Percentiles rank a stretch among this genome's conserved stretches.
These are phyloP conservation scores for Matsumyia berberina DNA, from an alignment of 2,888 invertebrate species.

Conservation along the genomic window DNA sequence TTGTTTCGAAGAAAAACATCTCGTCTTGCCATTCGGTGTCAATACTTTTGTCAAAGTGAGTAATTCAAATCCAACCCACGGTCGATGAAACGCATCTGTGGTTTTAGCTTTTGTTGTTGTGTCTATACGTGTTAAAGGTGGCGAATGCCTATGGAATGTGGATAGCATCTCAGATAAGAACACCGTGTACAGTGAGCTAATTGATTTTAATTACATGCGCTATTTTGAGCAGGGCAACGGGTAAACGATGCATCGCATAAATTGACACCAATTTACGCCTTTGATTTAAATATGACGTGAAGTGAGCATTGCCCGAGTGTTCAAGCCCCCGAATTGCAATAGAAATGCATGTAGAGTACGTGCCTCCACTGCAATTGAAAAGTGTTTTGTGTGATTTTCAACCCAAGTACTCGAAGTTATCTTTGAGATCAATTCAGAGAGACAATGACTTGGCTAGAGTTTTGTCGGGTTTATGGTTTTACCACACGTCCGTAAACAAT, in stretches of 20 bases:
- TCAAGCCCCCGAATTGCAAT: background rate
- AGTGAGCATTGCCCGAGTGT: background rate
- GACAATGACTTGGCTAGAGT: slow-evolving; percentile 8
- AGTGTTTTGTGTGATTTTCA: background rate
- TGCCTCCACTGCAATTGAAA: slow-evolving; percentile 7
- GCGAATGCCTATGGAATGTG: background rate
- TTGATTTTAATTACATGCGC: slow-evolving; percentile 49
- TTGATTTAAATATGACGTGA: slow-evolving; percentile 15
- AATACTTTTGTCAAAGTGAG: slow-evolving; percentile 7
- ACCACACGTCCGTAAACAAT: background rate
- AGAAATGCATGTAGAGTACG: slow-evolving; percentile 5
- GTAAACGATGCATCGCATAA: slow-evolving; percentile 11
- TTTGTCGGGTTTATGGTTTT: slow-evolving; percentile 21
- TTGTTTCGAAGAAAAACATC: background rate
- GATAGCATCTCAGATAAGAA: background rate
- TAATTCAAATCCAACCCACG: too few species aligned
- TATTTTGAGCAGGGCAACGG: too few species aligned
- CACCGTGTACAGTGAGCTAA: slow-evolving; percentile 3
- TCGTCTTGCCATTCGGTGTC: background rate
- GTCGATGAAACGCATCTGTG: too few species aligned
- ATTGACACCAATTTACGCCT: slow-evolving; percentile 40
- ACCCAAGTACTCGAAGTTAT: background rate
- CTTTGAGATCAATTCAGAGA: background rate
- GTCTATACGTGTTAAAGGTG: background rate
- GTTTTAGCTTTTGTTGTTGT: too few species aligned